A percentile compares a stretch with the other conserved stretches of the same genome.
Conservation (phyloP, 2,113 vertebrate species). For the Coregonus clupeaformis region DNA sequence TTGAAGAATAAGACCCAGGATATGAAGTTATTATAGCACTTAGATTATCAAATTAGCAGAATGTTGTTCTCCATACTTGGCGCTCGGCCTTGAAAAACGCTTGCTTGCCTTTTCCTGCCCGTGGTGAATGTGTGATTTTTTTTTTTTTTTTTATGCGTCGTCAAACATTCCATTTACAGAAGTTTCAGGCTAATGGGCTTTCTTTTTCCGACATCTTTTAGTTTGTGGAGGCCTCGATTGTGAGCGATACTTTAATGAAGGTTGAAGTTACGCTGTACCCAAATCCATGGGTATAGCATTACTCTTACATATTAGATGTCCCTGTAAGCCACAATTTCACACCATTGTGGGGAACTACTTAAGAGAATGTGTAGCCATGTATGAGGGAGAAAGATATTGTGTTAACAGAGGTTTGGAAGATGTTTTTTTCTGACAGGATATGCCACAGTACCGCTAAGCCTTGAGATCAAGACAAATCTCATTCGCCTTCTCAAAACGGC, state of each 20-base stretch:
- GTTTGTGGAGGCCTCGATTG: neutral
- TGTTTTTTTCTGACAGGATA: no score
- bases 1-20: neutral
- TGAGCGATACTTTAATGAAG: neutral
- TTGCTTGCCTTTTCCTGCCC: neutral
- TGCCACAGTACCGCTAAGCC: no score
- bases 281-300: neutral
- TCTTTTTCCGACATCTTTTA: neutral
- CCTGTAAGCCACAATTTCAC: neutral
- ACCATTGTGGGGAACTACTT: neutral
- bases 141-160: neutral
- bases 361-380: neutral
- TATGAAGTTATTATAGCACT: neutral
- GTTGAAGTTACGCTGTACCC: neutral
- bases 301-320: neutral
- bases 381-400: neutral
- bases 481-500: no score
- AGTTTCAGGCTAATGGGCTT: neutral
- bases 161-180: neutral
- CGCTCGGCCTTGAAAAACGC: neutral
- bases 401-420: no score
- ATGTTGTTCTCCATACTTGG: constrained; percentile 7
- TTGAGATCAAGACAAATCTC: no score
- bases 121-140: neutral
- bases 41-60: neutral